Evolutionary conservation across 2,888 invertebrate species (phyloP).

Genomic region (Diaperis boleti): DNA sequence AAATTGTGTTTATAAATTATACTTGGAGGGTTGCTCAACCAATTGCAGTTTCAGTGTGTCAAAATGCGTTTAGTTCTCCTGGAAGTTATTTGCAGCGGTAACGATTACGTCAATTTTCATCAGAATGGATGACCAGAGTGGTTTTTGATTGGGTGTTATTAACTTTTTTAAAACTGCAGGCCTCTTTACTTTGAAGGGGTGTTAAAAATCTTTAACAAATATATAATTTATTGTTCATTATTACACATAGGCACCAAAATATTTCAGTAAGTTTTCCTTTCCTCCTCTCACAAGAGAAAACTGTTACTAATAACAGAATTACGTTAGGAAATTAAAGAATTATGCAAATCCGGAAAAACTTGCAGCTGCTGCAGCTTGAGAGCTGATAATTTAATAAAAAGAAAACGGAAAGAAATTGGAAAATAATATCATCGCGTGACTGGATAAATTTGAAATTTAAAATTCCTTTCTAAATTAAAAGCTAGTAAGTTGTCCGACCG

Average conservation of each 20-base stretch:
- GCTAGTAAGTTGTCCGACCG: constrained; percentile 51
- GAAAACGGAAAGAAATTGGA: constrained; percentile 45
- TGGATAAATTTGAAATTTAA: constrained; percentile 47
- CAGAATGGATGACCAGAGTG: too few species aligned
- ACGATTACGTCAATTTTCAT: too few species aligned
- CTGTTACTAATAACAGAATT: constrained; percentile 34
- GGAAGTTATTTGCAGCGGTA: too few species aligned
- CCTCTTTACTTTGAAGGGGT: too few species aligned
- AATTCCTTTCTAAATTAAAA: constrained; percentile 54
- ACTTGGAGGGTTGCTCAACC: constrained; percentile 28
- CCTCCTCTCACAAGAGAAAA: too few species aligned
- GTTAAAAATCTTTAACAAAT: too few species aligned
- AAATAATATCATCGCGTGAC: constrained; percentile 47
- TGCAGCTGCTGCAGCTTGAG: constrained; percentile 51
- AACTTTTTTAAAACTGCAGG: too few species aligned
- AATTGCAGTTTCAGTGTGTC: constrained; percentile 30
- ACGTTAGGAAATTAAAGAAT: constrained; percentile 49
- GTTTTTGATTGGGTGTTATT: too few species aligned
- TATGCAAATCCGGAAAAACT: constrained; percentile 51
- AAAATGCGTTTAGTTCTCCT: constrained; percentile 32
- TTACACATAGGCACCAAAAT: too few species aligned
- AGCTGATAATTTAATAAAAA: constrained; percentile 54
- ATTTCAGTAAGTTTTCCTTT: too few species aligned
- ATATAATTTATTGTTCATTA: too few species aligned
- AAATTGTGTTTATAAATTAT: constrained; percentile 38